Evolutionary conservation across 2,113 vertebrate genomes (phyloP).

Genomic region (Ahaetulla prasina): DNA sequence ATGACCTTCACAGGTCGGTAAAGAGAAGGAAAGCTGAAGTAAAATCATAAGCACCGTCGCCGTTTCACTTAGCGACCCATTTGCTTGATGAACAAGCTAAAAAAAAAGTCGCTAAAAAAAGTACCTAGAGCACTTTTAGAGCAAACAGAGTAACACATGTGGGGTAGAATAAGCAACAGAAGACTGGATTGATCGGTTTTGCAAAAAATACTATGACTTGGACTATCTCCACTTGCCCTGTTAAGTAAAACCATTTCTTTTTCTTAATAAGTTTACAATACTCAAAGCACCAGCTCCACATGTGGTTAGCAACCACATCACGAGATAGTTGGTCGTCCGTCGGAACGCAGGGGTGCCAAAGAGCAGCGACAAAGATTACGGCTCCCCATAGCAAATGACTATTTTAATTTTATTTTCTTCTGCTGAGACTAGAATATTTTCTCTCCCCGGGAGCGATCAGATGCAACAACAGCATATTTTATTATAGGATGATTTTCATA

Average conservation of each 20-base stretch:
- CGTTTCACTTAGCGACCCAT: neutral
- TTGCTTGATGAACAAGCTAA: neutral
- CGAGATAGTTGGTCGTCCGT: neutral
- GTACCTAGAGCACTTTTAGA: neutral
- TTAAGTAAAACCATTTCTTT: neutral
- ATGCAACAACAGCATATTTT: conserved; percentile 20
- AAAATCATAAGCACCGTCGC: neutral
- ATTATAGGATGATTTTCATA: neutral
- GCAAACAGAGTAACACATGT: neutral
- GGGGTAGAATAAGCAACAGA: neutral
- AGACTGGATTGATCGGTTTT: neutral
- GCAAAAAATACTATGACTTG: neutral
- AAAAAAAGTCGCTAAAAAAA: neutral
- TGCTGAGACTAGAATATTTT: neutral
- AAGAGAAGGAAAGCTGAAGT: neutral
- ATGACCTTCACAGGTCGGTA: neutral
- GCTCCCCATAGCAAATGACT: conserved; percentile 31
- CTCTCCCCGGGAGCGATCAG: neutral
- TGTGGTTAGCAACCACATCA: neutral
- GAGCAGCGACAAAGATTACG: neutral
- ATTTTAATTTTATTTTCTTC: conserved; percentile 31
- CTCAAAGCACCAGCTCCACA: neutral
- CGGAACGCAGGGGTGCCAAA: neutral
- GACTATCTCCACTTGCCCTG: neutral
- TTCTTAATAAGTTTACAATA: neutral